These are phyloP conservation scores for Muricea muricata DNA, from an alignment of 92 coral and sea anemone species.

Conservation along the genomic window DNA sequence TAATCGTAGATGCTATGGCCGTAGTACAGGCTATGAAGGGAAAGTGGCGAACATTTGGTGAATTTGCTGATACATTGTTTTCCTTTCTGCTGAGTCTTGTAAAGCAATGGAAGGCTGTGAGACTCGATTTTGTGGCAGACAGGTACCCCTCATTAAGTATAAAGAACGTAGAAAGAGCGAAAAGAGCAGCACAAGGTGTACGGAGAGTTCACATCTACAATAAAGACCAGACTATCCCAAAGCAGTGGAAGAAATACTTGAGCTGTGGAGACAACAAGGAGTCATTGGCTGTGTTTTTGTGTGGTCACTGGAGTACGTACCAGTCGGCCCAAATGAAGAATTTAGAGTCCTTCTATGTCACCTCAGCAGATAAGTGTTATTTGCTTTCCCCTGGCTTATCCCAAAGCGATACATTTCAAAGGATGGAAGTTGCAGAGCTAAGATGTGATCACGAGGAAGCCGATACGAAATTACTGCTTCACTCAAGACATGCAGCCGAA, in stretches of 20 bases:
- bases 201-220: slow-evolving; percentile 42
- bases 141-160: slow-evolving; percentile 48
- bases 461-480: slow-evolving; percentile 36
- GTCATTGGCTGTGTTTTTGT: slow-evolving; percentile 30
- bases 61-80: slow-evolving; percentile 28
- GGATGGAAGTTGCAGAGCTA: too few relatives aligned
- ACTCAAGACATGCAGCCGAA: slow-evolving; percentile 43
- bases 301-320: slow-evolving; percentile 31
- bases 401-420: too few relatives aligned
- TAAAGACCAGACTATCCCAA: slow-evolving; percentile 52
- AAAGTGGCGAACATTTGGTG: slow-evolving; percentile 51
- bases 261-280: slow-evolving; percentile 59
- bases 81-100: neutral
- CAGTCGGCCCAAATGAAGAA: too few relatives aligned
- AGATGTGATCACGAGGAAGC: too few relatives aligned
- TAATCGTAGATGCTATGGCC: too few relatives aligned
- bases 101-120: neutral
- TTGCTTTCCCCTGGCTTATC: too few relatives aligned
- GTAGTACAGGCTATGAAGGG: slow-evolving; percentile 32
- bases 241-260: too few relatives aligned
- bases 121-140: slow-evolving; percentile 43
- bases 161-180: slow-evolving; percentile 44
- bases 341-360: too few relatives aligned
- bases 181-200: slow-evolving; percentile 47
- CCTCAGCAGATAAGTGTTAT: too few relatives aligned